Base-by-base conservation (phyloP, 2,888 invertebrate species). In the Acleris sparsana region DNA sequence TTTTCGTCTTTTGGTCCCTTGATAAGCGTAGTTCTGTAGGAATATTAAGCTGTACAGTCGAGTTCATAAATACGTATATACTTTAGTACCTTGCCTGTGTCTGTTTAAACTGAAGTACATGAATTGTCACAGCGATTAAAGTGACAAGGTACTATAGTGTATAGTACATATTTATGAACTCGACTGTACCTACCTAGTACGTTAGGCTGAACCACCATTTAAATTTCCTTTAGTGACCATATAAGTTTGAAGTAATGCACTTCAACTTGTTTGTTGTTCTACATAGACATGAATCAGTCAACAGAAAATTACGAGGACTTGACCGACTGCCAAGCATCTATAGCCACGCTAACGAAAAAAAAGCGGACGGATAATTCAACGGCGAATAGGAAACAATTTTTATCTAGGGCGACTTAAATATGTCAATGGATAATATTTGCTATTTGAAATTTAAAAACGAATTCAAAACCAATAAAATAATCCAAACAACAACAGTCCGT, bases 291-390 rank as follows among this genome's bases (percentile, higher is more conserved):
- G 72, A 78, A 73, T 79, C 77, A 77, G 71, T 82, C 78, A 77
- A 71, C 74, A 71, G n/a, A 71, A 76, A 75, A 80, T 80, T 78
- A 74, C 75, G 65, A 68, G 69, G 70, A 72, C 65, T 84, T 85
- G 86, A 83, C 63, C 70, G 70, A 76, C 75, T 86, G 86, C 86
- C 86, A 86, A 83, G 72, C 75, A 75, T 76, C 63, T 68, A 69
- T 70, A 53, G 72, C 67, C 72, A 75, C 72, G 73, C 75, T 73
- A 67, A 69, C 70, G 68, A 73, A 65, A 43, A 65, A 71, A 74
- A 65, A 71, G 74, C 72, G 72, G 57, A 49, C 57, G 33, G 33
- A 18, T n/a, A 62, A 61, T 52, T 66, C 46, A n/a, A 39, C 48
- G 39, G 46, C 25, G 46, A 57, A 29, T 46, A n/a, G 17, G 43